Percentiles rank a stretch among this genome's conserved stretches.
phyloP scores from a whole-genome alignment of 1,140 invertebrate genomes.

The Heliconius hermathena region DNA sequence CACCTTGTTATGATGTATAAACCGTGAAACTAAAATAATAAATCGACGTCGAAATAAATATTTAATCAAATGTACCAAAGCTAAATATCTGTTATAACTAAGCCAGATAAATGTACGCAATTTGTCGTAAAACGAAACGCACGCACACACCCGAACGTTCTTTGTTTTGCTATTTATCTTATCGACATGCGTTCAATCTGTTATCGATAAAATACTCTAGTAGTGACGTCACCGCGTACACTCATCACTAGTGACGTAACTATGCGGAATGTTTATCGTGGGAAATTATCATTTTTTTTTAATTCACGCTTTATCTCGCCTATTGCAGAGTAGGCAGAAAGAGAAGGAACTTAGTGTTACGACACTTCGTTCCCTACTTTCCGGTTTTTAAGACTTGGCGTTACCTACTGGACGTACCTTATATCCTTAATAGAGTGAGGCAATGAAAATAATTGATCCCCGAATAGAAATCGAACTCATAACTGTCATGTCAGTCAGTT shows the following conservation, averaged over 20 bases:
- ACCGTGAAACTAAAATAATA: background rate
- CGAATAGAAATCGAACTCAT: too few species aligned
- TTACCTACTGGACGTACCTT: too few species aligned
- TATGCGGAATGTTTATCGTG: conserved; percentile 35
- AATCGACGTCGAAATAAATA: background rate
- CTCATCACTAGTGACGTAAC: conserved; percentile 37
- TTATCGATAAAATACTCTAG: conserved; percentile 44
- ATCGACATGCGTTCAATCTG: conserved; percentile 19
- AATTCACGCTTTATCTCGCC: too few species aligned
- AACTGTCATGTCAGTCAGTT: too few species aligned
- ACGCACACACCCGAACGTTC: background rate
- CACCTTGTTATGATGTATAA: background rate
- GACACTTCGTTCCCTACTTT: too few species aligned
- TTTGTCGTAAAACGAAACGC: background rate
- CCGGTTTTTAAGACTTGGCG: too few species aligned
- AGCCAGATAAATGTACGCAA: background rate
- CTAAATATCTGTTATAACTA: background rate
- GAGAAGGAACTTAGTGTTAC: too few species aligned
- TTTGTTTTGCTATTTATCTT: conserved; percentile 28
- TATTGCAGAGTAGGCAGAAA: too few species aligned
- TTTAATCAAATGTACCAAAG: background rate
- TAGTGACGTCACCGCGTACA: conserved; percentile 38
- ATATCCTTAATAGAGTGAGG: too few species aligned
- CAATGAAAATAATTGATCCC: too few species aligned
- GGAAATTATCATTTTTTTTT: background rate